These are phyloP conservation scores for Cryptotermes secundus DNA, from an alignment of 1,140 invertebrate genomes.

Conservation along the genomic window DNA sequence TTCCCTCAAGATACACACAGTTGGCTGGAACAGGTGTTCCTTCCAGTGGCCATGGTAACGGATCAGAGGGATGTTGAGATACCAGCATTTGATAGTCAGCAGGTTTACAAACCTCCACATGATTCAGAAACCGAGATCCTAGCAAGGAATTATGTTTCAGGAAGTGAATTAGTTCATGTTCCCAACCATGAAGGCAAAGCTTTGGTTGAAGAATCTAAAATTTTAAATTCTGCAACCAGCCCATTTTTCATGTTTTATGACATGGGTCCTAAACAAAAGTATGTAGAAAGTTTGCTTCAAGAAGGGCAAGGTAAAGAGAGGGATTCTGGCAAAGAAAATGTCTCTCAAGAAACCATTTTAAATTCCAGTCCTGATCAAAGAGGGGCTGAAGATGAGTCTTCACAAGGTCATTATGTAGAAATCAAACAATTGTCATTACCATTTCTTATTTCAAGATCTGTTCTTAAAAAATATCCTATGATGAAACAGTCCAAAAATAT, in stretches of 20 bases:
- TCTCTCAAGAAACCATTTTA: neutral
- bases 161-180: too few relatives aligned
- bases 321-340: neutral
- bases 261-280: neutral
- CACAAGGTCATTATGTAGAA: neutral
- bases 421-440: neutral
- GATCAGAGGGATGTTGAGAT: neutral
- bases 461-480: neutral
- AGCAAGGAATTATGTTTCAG: neutral
- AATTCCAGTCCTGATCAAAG: neutral
- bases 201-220: neutral
- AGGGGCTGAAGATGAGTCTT: neutral
- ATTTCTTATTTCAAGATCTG: neutral
- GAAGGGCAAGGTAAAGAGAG: neutral
- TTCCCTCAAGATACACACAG: neutral
- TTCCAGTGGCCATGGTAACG: neutral
- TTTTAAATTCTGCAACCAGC: neutral
- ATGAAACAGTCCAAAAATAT: neutral
- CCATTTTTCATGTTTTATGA: neutral
- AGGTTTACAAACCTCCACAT: neutral
- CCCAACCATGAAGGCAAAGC: neutral
- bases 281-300: neutral
- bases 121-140: neutral
- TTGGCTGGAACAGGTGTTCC: neutral
- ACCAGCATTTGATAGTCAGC: neutral